A percentile compares a stretch with the other conserved stretches of the same genome.
Evolutionary conservation across 1,140 invertebrate genomes (phyloP).

Genomic region (Meloidogyne floridensis): DNA sequence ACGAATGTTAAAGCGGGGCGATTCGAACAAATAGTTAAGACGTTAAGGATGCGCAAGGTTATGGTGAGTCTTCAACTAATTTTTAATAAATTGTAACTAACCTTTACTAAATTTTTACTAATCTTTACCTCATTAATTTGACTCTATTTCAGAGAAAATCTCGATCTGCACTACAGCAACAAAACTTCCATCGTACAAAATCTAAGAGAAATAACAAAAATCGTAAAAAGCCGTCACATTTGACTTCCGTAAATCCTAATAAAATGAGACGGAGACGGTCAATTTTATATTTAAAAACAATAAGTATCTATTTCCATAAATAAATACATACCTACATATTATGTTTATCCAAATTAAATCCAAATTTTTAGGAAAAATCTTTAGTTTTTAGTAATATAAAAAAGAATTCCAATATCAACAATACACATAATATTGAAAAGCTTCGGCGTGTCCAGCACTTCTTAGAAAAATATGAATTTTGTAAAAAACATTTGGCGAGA

Average conservation of each 20-base stretch:
- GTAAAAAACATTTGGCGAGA: constrained; percentile 27
- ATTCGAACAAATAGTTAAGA: not conserved
- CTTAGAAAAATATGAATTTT: constrained; percentile 29
- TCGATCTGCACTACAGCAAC: too few species aligned
- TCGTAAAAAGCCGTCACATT: not conserved
- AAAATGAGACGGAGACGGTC: not conserved
- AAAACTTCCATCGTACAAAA: too few species aligned
- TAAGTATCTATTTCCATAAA: too few species aligned
- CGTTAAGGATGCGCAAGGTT: not conserved
- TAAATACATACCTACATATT: too few species aligned
- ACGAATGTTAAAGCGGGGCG: not conserved
- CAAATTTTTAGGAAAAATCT: not conserved
- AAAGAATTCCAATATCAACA: not conserved
- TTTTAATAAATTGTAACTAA: too few species aligned
- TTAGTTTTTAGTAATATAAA: not conserved
- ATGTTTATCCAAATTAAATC: too few species aligned
- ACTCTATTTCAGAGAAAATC: too few species aligned
- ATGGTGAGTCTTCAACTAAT: not conserved
- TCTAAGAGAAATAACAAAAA: not conserved
- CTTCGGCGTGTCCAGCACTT: constrained; percentile 28
- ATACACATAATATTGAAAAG: constrained; percentile 28
- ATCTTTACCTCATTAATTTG: too few species aligned
- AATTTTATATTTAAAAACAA: not conserved
- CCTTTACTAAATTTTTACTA: too few species aligned
- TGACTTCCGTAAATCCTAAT: not conserved